Percentiles rank a stretch among this genome's conserved stretches.
phyloP scores from a whole-genome alignment of 1,140 invertebrate genomes.

The Leguminivora glycinivorella region DNA sequence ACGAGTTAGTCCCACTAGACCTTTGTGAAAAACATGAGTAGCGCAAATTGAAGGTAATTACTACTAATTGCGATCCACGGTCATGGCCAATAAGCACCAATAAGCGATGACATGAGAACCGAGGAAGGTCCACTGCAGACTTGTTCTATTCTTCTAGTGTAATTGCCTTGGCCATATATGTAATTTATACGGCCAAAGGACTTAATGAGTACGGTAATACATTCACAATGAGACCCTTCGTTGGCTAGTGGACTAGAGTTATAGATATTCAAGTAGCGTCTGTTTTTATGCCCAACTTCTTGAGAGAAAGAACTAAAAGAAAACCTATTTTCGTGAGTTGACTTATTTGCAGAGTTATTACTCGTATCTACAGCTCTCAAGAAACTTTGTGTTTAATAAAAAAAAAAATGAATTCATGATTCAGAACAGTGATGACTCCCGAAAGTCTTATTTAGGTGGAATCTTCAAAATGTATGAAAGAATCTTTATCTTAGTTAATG shows the following conservation, averaged over 20 bases:
- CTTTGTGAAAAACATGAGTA: conserved; percentile 66
- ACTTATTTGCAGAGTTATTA: no score
- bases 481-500: no score
- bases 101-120: conserved; percentile 68
- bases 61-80: conserved; percentile 74
- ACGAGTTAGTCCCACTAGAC: conserved; percentile 50
- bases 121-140: conserved; percentile 50
- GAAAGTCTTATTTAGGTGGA: no score
- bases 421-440: no score
- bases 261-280: not conserved
- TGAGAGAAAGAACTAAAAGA: no score
- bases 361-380: no score
- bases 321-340: no score
- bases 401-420: no score
- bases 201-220: conserved; percentile 1
- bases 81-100: conserved; percentile 78
- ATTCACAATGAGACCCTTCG: not conserved
- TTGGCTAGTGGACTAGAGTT: not conserved
- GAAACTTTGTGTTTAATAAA: no score
- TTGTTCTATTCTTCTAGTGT: not conserved
- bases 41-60: conserved; percentile 76
- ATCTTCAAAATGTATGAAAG: no score
- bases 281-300: no score
- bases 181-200: conserved; percentile 14
- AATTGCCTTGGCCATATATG: not conserved